phyloP scores from a whole-genome alignment of 2,888 invertebrate species.

The Griposia aprilina region DNA sequence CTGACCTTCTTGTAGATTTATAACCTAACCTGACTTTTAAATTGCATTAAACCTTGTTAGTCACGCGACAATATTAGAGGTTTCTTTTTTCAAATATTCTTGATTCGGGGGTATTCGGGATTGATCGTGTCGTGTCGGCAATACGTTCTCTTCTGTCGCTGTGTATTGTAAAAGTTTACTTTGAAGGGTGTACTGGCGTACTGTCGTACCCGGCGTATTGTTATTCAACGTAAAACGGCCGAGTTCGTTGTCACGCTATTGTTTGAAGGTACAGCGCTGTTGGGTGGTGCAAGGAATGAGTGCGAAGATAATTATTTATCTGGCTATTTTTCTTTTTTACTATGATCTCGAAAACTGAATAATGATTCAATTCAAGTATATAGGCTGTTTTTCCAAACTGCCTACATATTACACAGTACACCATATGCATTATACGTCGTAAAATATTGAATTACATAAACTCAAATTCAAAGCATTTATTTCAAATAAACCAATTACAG shows the following conservation, averaged over 20 bases:
- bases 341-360: background rate
- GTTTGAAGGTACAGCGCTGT: constrained; percentile 52
- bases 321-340: background rate
- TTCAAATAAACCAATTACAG: too few relatives aligned
- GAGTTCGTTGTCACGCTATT: constrained; percentile 67
- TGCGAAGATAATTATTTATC: background rate
- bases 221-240: constrained; percentile 60
- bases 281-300: constrained; percentile 41
- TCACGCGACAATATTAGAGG: constrained; percentile 54
- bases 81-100: constrained; percentile 43
- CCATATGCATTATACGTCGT: background rate
- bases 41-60: constrained; percentile 51
- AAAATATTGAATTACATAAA: background rate
- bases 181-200: constrained; percentile 46
- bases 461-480: too few relatives aligned
- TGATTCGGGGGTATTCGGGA: constrained; percentile 32
- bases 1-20: constrained; percentile 45
- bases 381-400: too few relatives aligned
- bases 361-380: background rate
- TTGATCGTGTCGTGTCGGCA: constrained; percentile 40
- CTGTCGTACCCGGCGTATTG: constrained; percentile 57
- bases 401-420: background rate
- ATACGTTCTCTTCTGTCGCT: constrained; percentile 31
- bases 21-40: constrained; percentile 32
- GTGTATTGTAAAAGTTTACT: constrained; percentile 65